Evolutionary conservation across 2,797 vertebrate genomes (phyloP), one percentile per base, ranked within the genome.

Genomic region (Rhabdomys pumilio): DNA sequence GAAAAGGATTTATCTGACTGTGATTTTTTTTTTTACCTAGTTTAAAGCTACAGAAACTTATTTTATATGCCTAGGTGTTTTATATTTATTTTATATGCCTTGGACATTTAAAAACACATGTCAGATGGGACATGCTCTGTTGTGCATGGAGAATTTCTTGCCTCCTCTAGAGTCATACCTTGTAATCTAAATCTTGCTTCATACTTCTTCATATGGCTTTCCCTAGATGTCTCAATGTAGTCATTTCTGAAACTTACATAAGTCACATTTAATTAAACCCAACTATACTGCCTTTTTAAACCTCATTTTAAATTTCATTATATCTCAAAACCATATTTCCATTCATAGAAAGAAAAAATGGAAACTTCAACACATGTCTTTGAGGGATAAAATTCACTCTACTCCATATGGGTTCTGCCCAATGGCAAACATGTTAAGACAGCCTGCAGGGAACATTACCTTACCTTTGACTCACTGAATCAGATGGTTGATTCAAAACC

Each of bases 301-400:
- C 5, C 14, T 94, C 15, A 47, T 95, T 77, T 87, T 83, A 85
- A 95, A 69, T 75, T 82, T 81, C 22, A 84, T 92, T 69, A 90
- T 26, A 67, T 89, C 26, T 77, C 22, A 72, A 44, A 67, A 84
- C 1, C 22, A 73, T 72, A 34, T 89, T 93, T 93, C 41, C 26
- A 63, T 55, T 84, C n/a, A 81, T 38, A 81, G 17, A 73, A 63
- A 80, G 10, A 44, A 44, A 2, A 10, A 26, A 0, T 61, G 29
- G 31, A n/a, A 11, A 61, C 31, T 69, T 81, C 19, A 90, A 24
- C 10, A 15, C 11, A 44, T 59, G 34, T 59, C 2, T 91, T 77
- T 53, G 11, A 57, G 11, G 22, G 15, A 72, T 47, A 86, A 19
- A 65, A 55, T 73, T 61, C 31, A 53, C 24, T 4, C 41, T 29